Evolutionary conservation across 2,113 vertebrate species (phyloP), one percentile per base, ranked within the genome.

Genomic region (Larimichthys polyactis): DNA sequence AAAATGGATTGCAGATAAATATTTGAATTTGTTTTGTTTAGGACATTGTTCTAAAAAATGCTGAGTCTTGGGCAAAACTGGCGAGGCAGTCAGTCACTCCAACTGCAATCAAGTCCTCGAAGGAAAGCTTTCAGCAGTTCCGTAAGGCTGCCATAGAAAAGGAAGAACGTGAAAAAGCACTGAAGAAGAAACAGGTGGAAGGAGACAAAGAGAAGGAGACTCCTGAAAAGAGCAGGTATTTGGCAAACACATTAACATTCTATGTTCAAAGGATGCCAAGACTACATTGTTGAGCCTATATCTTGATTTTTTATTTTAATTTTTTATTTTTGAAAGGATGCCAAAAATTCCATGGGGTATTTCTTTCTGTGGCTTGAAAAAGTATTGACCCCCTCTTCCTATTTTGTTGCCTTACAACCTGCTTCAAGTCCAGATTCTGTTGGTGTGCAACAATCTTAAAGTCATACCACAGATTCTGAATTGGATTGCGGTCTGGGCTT

Each of bases 111-210:
- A 97, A 96, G 86, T 92, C 97, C 0, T 97, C 97, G 5, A 95
- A 93, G 67, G 95, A 97, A 72, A 96, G 94, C 82, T 99, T 99
- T 90, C 95, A 96, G 84, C 94, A 96, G 24, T 99, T 98, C 85
- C 96, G 93, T 69, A 96, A 96, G 66, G 97, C 88, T 51, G 97
- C 96, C 1, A 93, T 97, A 62, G 96, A 97, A 79, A 98, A 95
- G 75, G 96, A 96, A 69, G 94, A 94, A 19, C 94, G 88, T 4
- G 95, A 93, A 67, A 94, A 95, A 83, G 93, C 90, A 3, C 84
- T 95, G 44, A 93, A 92, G 68, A 95, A 79, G 81, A 95, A 85
- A 68, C 90, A 88, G 43, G 60, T 89, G 84, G 92, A 94, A 43
- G 86, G 88, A 0, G 65, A 85, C 40, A 88, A 60, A 64, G 89